phyloP scores from a whole-genome alignment of 2,797 vertebrate genomes.

The Furcifer pardalis region DNA sequence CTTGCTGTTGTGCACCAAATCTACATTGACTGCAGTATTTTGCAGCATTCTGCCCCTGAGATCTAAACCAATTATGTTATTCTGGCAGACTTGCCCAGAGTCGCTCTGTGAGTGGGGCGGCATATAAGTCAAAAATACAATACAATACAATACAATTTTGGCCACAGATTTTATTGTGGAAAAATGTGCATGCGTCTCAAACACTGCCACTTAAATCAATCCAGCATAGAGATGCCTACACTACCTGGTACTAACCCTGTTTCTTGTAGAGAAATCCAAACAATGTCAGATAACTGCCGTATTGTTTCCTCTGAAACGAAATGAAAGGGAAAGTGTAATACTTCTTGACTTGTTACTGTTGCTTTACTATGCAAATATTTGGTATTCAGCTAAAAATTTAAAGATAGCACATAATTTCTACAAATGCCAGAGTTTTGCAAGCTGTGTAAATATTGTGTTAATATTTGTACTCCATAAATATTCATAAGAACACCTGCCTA shows the following conservation, averaged over 20 bases:
- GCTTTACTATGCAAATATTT: neutral
- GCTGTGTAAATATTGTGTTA: neutral
- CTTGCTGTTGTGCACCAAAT: too few species aligned
- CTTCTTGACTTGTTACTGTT: neutral
- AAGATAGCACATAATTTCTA: neutral
- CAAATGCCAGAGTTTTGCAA: neutral
- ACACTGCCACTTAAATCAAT: neutral
- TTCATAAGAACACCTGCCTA: slow-evolving; percentile 14
- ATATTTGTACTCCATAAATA: neutral
- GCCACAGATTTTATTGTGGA: neutral
- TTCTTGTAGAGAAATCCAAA: neutral
- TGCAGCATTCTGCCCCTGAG: too few species aligned
- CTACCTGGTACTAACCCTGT: neutral
- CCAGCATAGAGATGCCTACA: neutral
- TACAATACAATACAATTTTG: too few species aligned
- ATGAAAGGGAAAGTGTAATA: neutral
- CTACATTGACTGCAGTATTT: too few species aligned
- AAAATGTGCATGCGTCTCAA: neutral
- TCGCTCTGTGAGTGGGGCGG: too few species aligned
- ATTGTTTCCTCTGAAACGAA: neutral
- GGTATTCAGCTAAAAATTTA: neutral
- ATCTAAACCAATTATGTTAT: too few species aligned
- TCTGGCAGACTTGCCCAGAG: too few species aligned
- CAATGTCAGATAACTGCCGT: neutral
- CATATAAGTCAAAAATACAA: too few species aligned